Evolutionary conservation across 2,797 vertebrate genomes (phyloP), one percentile per base, ranked within the genome.

Genomic region (Sebastes oblongus): DNA sequence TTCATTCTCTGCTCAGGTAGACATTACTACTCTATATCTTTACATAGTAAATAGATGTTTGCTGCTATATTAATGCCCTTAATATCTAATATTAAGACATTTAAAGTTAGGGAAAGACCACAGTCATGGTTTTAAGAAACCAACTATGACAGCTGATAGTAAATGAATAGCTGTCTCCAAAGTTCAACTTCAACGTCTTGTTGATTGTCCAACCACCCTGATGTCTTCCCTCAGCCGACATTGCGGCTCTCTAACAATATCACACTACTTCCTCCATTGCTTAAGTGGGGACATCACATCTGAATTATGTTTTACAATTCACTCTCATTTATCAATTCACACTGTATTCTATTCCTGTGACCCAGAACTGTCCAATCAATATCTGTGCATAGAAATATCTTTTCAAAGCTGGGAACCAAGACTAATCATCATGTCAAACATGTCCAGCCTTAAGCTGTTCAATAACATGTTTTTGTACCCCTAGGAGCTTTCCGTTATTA

Each of bases 341-440:
- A 59, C 54, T 68, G 29, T 56, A n/a, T 62, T 18, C 72, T 72
- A 52, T 79, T 74, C 36, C 42, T 67, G 39, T 74, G 84, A 89
- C 86, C 87, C 50, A 80, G 76, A 92, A 88, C 66, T 90, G 87
- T 89, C 84, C 76, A 30, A 62, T 85, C 76, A 73, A 65, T 74
- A 55, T 81, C 32, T 72, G 65, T 42, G 30, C 50, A 59, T 32
- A 64, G 81, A 87, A 64, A 85, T 18, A 60, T 32, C 18, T 68
- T 82, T 73, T 82, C 61, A 85, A 75, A 80, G 80, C 81, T 22
- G 1, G 61, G 29, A 83, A 73, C 30, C 73, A 72, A 82, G 39
- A 85, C 58, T 62, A 73, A 86, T 90, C 56, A 58, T 82, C 52
- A 36, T 66, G 75, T 56, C 60, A 58, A 74, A 77, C 68, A 80